A percentile compares a stretch with the other conserved stretches of the same genome.
phyloP scores from a whole-genome alignment of 2,113 vertebrate species.

The Nanorana parkeri region DNA sequence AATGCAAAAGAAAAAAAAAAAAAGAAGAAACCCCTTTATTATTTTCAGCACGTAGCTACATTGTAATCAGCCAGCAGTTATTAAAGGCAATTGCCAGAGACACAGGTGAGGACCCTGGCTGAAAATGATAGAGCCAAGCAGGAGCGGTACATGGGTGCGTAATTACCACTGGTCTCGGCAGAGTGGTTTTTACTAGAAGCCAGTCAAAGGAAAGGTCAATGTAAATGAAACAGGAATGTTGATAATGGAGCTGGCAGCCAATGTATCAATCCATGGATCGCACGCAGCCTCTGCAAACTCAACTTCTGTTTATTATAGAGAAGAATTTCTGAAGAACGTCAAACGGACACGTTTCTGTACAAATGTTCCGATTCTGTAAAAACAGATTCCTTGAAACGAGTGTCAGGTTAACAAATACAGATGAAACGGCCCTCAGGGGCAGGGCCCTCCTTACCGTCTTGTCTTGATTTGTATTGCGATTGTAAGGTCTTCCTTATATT shows the following conservation, averaged over 20 bases:
- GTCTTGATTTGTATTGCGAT: no score
- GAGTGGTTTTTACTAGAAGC: conserved; percentile 17
- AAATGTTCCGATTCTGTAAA: no score
- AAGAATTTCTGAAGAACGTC: no score
- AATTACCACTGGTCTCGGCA: neutral
- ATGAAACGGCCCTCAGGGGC: no score
- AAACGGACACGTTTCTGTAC: no score
- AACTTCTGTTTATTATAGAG: no score
- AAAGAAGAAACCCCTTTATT: no score
- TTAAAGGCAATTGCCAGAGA: neutral
- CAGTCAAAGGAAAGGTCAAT: conserved; percentile 32
- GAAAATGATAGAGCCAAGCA: neutral
- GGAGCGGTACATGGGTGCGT: neutral
- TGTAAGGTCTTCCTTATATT: no score
- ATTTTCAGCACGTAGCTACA: neutral
- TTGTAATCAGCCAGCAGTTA: neutral
- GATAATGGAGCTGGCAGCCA: neutral
- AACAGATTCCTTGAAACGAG: no score
- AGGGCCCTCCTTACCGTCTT: no score
- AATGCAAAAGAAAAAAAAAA: no score
- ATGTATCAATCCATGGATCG: neutral
- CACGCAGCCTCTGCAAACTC: neutral
- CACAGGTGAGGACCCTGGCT: neutral
- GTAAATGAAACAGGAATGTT: neutral
- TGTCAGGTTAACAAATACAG: no score